phyloP scores from a whole-genome alignment of 1,140 invertebrate genomes.

The Leptonema lineaticorne region DNA sequence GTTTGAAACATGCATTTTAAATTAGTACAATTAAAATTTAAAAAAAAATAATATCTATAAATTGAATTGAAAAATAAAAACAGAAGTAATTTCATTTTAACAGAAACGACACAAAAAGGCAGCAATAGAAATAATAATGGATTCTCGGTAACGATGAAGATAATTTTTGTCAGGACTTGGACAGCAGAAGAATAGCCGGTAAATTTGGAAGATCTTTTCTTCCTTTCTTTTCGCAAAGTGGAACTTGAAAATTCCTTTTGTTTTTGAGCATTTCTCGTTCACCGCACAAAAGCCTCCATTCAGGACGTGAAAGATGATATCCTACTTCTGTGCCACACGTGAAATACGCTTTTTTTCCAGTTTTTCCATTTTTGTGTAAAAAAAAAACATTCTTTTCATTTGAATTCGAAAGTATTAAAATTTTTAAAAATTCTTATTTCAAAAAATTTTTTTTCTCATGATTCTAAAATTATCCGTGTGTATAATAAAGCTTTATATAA shows the following conservation, averaged over 20 bases:
- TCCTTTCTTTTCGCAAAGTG: neutral
- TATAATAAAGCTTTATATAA: too few species aligned
- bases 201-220: constrained; percentile 2
- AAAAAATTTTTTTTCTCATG: too few species aligned
- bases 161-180: too few species aligned
- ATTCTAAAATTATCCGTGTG: too few species aligned
- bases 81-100: too few species aligned
- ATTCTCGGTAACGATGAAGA: neutral
- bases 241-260: constrained; percentile 4
- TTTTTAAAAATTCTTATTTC: too few species aligned
- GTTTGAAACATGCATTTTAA: neutral
- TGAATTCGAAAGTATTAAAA: too few species aligned
- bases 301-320: constrained; percentile 4
- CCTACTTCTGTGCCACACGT: constrained; percentile 3
- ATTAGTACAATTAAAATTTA: neutral
- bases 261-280: constrained; percentile 12
- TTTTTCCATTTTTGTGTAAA: neutral
- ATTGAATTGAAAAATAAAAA: too few species aligned
- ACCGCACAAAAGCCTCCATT: constrained; percentile 2
- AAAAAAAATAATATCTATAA: neutral
- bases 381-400: constrained; percentile 1
- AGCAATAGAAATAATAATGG: too few species aligned
- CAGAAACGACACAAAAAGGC: too few species aligned
- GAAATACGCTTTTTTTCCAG: neutral
- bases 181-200: neutral